phyloP scores from a whole-genome alignment of 2,797 vertebrate genomes.

The Prunella strophiata region DNA sequence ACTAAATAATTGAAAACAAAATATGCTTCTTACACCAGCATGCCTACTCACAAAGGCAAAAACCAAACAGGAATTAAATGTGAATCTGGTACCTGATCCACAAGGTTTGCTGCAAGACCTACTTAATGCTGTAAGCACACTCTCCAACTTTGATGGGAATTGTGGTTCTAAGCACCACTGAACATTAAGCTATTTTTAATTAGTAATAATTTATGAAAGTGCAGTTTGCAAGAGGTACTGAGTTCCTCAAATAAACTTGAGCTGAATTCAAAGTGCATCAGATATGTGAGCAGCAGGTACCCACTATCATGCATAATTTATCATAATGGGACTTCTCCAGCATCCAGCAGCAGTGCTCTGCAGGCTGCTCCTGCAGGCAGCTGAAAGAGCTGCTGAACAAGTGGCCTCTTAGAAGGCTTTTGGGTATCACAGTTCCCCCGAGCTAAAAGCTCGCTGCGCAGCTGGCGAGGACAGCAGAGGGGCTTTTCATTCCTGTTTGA shows the following conservation, averaged over 20 bases:
- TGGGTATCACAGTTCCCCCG: not conserved
- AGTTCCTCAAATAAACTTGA: not conserved
- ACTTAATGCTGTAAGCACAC: not conserved
- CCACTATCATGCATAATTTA: not conserved
- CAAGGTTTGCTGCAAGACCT: not conserved
- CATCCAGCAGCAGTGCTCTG: not conserved
- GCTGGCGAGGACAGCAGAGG: not conserved
- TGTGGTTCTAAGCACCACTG: not conserved
- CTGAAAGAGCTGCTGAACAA: not conserved
- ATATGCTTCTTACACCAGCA: not conserved
- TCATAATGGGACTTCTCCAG: not conserved
- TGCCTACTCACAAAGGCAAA: not conserved
- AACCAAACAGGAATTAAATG: not conserved
- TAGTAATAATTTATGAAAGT: constrained; percentile 30
- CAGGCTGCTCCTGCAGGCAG: not conserved
- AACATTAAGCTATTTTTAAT: constrained; percentile 28
- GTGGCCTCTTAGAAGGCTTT: not conserved
- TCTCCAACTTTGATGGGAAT: not conserved
- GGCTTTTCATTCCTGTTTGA: constrained; percentile 11
- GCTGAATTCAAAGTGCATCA: constrained; percentile 10
- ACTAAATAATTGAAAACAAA: not conserved
- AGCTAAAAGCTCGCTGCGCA: not conserved
- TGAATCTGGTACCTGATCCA: not conserved
- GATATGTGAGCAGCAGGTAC: not conserved
- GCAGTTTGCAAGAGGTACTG: not conserved